Percentiles rank a stretch among this genome's conserved stretches.
phyloP scores from a whole-genome alignment of 2,113 vertebrate species.

The Artemisiospiza belli region DNA sequence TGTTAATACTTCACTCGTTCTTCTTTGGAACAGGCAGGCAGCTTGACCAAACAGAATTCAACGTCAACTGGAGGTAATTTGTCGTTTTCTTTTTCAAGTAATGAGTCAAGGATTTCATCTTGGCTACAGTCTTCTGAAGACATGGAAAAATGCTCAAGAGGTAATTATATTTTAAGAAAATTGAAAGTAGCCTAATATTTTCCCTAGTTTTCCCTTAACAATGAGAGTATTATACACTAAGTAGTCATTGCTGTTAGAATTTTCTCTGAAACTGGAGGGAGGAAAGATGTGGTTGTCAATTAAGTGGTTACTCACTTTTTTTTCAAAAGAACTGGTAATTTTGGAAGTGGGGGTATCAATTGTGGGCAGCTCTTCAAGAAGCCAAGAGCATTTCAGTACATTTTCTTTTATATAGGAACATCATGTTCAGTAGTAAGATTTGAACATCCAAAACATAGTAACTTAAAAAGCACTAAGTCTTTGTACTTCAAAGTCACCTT shows the following conservation, averaged over 20 bases:
- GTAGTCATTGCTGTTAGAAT: neutral
- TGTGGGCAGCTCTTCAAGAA: neutral
- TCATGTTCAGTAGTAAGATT: neutral
- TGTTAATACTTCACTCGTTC: constrained; percentile 13
- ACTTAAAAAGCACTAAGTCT: neutral
- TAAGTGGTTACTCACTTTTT: neutral
- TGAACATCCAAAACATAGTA: neutral
- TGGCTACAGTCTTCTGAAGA: constrained; percentile 95
- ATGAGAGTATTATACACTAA: neutral
- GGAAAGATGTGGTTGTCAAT: neutral
- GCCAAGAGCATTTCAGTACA: neutral
- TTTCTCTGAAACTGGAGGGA: neutral
- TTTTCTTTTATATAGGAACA: neutral
- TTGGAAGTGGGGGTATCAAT: neutral
- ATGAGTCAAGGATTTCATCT: constrained; percentile 85
- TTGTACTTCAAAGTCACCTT: neutral
- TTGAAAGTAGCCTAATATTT: neutral
- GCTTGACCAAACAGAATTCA: constrained; percentile 84
- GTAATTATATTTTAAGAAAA: constrained; percentile 63
- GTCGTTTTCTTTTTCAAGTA: constrained; percentile 79
- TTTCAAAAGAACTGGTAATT: neutral
- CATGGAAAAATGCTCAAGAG: constrained; percentile 95
- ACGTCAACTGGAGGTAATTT: constrained; percentile 78
- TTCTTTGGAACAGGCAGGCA: constrained; percentile 76
- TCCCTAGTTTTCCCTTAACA: neutral